Conservation (phyloP, 2,888 invertebrate genomes). For the Eilema griseolum region DNA sequence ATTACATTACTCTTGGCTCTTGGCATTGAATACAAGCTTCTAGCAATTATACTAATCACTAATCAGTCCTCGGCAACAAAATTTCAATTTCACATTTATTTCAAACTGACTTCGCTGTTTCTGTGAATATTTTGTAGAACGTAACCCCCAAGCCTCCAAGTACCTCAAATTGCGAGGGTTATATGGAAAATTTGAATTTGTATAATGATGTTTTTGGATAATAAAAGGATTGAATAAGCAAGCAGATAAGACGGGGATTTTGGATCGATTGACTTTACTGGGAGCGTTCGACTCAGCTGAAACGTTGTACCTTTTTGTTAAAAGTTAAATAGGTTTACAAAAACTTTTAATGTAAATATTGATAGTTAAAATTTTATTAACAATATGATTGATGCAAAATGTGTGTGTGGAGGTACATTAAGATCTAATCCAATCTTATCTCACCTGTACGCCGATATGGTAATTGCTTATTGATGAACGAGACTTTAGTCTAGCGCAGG, state of each 20-base stretch:
- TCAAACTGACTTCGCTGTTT: conserved; percentile 44
- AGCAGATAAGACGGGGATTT: conserved; percentile 53
- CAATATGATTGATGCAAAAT: no score
- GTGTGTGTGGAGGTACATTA: no score
- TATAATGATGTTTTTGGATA: conserved; percentile 62
- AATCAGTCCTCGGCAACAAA: conserved; percentile 13
- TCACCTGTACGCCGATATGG: no score
- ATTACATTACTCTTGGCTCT: neutral
- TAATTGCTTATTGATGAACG: no score
- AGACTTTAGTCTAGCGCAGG: no score
- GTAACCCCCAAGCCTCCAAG: conserved; percentile 43
- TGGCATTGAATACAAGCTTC: neutral
- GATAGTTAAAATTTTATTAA: neutral
- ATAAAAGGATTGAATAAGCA: conserved; percentile 61
- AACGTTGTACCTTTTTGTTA: conserved; percentile 2
- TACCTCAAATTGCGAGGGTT: conserved; percentile 52
- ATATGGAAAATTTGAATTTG: conserved; percentile 58
- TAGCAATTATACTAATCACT: neutral
- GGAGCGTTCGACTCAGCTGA: neutral
- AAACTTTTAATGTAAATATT: neutral
- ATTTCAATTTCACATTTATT: conserved; percentile 35
- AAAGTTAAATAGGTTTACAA: neutral
- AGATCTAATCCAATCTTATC: no score
- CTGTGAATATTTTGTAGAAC: conserved; percentile 37
- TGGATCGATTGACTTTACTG: conserved; percentile 34